Conservation (phyloP, 1,140 invertebrate species). For the Hyles vespertilio region DNA sequence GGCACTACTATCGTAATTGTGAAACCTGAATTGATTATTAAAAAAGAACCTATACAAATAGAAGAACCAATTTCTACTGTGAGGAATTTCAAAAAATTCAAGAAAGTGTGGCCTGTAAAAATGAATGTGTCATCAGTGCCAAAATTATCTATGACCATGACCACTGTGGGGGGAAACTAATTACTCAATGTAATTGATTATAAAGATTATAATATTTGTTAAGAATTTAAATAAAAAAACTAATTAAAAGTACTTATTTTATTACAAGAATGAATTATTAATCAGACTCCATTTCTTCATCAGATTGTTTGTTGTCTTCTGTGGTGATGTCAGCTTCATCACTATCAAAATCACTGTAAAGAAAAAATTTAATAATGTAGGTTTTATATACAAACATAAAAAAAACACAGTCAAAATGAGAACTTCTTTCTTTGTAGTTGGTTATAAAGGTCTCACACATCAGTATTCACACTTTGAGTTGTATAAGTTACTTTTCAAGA, state of each 20-base stretch:
- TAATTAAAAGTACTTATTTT: neutral
- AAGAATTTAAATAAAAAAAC: conserved; percentile 6
- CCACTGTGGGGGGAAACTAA: neutral
- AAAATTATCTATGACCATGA: conserved; percentile 21
- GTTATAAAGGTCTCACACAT: too few species aligned
- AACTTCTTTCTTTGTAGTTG: too few species aligned
- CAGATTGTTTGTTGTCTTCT: neutral
- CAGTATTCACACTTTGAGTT: too few species aligned
- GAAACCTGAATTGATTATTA: conserved; percentile 50
- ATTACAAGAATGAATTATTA: neutral
- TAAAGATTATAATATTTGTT: conserved; percentile 5
- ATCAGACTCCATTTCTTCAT: conserved; percentile 2
- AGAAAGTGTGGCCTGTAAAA: conserved; percentile 65
- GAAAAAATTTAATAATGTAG: too few species aligned
- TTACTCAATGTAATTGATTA: conserved; percentile 1
- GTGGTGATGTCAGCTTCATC: neutral
- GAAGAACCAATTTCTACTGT: conserved; percentile 21
- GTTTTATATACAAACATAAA: too few species aligned
- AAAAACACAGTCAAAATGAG: too few species aligned
- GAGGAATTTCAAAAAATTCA: conserved; percentile 66
- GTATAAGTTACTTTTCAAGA: too few species aligned
- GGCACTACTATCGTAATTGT: conserved; percentile 45
- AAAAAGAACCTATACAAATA: conserved; percentile 42
- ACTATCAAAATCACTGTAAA: neutral
- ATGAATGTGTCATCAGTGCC: conserved; percentile 39